Base-by-base conservation (phyloP, 2,797 vertebrate species). In the Schizopygopsis malacanthus region DNA sequence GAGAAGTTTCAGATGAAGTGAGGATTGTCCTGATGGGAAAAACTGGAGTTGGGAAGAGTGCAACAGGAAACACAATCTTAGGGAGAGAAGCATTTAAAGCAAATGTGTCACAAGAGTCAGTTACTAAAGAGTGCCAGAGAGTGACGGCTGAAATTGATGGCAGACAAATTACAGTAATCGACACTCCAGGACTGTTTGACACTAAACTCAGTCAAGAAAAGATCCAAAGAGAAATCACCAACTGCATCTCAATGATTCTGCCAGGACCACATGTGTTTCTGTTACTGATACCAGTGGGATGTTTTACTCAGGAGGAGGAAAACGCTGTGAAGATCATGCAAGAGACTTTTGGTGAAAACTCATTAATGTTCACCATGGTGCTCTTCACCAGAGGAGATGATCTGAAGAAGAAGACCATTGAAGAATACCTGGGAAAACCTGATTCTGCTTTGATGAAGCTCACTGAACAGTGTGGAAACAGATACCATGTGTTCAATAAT, bases 1-100 rank as follows among this genome's bases (percentile, higher is more conserved):
- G 0, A 13, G 2, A 22, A 1, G 41, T 0, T 20, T 15, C 6
- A 47, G 20, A 33, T 72, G 18, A 41, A 13, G 1, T 83, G 25
- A 83, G 81, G 54, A 83, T 83, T 1, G 11, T 83, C 2, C 52
- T 83, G n/a, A 16, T 50, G 43, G 71, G 71, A 73, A 73, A 73
- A 73, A 73, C 71, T 18, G 71, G 71, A 73, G 71, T 28, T 73
- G 71, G 71, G 3, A 73, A 73, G n/a, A 73, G 71, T 73, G 71
- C 71, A 16, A 18, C 43, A 2, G 71, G 71, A 47, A 73, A 73
- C 43, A 73, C 43, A 0, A 73, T 73, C 4, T 73, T 73, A 47
- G 43, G 28, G 0, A 54, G 18, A 37, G 10, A 54, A 37, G 28
- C 0, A 25, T 82, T 71, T 39, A 28, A 28, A 28, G 25, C 25